A percentile compares a stretch with the other conserved stretches of the same genome.
phyloP scores from a whole-genome alignment of 1,140 invertebrate species.

The Temnothorax nylanderi region DNA sequence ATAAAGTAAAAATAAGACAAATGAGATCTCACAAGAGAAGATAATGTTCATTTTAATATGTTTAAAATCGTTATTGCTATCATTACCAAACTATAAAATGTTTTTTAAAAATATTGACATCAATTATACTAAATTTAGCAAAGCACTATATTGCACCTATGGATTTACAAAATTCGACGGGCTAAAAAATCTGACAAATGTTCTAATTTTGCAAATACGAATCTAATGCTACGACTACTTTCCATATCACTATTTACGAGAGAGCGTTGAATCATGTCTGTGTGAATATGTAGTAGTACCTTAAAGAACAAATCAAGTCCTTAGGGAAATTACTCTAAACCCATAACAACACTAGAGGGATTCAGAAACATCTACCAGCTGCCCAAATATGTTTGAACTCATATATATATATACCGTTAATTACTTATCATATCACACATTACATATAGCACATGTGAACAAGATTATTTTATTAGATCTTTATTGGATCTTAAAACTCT shows the following conservation, averaged over 20 bases:
- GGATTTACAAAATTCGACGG: neutral
- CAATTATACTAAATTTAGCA: neutral
- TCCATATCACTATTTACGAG: neutral
- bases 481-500: neutral
- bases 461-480: neutral
- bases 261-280: neutral
- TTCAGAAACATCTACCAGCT: constrained; percentile 9
- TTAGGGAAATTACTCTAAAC: constrained; percentile 18
- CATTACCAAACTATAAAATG: neutral
- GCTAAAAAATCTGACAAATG: neutral
- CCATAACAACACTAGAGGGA: constrained; percentile 9
- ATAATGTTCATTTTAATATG: neutral
- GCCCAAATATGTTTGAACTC: neutral
- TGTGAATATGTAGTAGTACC: neutral
- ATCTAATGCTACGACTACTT: neutral
- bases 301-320: constrained; percentile 2
- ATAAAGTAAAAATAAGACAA: neutral
- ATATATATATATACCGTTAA: neutral
- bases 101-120: neutral
- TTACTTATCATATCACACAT: neutral
- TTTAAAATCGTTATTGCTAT: neutral
- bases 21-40: neutral
- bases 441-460: neutral
- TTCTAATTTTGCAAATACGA: neutral
- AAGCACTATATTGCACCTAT: neutral